Percentiles rank a stretch among this genome's conserved stretches.
phyloP scores from a whole-genome alignment of 2,888 invertebrate species.

The Cremastobaeus sp. region DNA sequence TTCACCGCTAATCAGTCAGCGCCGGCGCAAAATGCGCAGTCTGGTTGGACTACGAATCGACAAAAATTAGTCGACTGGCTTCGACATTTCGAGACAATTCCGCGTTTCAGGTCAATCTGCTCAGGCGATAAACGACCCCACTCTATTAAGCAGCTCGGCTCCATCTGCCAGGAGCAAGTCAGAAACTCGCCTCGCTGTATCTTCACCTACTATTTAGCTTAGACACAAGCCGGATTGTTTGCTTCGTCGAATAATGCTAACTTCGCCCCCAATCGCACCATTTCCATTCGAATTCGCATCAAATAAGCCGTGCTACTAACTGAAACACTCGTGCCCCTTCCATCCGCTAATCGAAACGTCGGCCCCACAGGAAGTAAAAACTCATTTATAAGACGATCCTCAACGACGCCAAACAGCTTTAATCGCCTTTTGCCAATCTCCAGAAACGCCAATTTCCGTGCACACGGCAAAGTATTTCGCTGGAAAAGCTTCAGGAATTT shows the following conservation, averaged over 20 bases:
- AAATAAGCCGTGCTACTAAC: constrained; percentile 43
- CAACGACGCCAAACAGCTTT: constrained; percentile 19
- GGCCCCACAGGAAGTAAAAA: constrained; percentile 44
- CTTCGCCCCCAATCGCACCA: constrained; percentile 48
- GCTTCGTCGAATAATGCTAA: constrained; percentile 54
- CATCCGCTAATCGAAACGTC: constrained; percentile 7
- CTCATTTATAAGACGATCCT: constrained; percentile 47
- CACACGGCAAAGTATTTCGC: too few species aligned
- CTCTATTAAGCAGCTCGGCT: constrained; percentile 47
- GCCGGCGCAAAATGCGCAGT: too few species aligned
- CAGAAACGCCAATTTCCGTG: too few species aligned
- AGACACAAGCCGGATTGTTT: constrained; percentile 49
- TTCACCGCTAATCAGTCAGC: too few species aligned
- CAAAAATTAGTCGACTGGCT: too few species aligned
- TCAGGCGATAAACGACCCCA: constrained; percentile 27
- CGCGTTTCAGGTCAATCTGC: constrained; percentile 15
- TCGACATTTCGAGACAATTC: too few species aligned
- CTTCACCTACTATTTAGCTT: constrained; percentile 50
- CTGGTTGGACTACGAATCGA: too few species aligned
- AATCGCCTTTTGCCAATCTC: too few species aligned
- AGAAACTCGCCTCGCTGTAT: constrained; percentile 44
- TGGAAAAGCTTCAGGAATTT: too few species aligned
- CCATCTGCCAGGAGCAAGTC: constrained; percentile 32
- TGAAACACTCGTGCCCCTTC: constrained; percentile 8
- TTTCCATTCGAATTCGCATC: constrained; percentile 54